Evolutionary conservation across 2,888 invertebrate genomes (phyloP).

Genomic region (Folsomia candida): DNA sequence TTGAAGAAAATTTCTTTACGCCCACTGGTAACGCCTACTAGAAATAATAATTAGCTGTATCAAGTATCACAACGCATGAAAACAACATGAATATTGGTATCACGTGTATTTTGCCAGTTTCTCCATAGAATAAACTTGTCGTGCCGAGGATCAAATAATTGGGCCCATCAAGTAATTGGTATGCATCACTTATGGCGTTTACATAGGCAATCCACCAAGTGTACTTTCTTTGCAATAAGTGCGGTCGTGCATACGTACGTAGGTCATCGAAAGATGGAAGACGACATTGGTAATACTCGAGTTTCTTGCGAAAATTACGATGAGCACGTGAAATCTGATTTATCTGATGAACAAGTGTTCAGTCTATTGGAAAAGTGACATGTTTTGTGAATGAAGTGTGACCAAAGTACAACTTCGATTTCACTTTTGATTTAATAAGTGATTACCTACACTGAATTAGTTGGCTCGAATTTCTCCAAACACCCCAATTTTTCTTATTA

Average conservation of each 20-base stretch:
- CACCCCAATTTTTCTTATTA: neutral
- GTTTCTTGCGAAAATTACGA: no score
- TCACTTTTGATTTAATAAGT: neutral
- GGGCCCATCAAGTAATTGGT: no score
- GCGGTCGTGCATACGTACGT: no score
- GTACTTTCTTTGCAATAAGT: no score
- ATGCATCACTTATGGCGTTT: no score
- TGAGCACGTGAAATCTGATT: no score
- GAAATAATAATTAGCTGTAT: neutral
- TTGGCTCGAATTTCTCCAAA: neutral
- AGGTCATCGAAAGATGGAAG: no score
- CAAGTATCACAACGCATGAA: constrained; percentile 19
- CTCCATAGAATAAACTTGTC: constrained; percentile 2
- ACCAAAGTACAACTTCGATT: neutral
- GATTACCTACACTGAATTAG: neutral
- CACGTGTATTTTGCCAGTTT: neutral
- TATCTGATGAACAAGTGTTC: no score
- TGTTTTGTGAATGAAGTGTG: no score
- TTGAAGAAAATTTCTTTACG: neutral
- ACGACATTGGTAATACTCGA: no score
- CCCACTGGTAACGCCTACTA: constrained; percentile 5
- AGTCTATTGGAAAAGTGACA: neutral
- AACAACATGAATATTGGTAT: constrained; percentile 13
- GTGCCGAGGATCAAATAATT: no score
- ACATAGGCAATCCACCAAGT: no score